These are phyloP conservation scores for Cheirogaleus major DNA, from an alignment of 2,797 vertebrate species.

Conservation along the genomic window DNA sequence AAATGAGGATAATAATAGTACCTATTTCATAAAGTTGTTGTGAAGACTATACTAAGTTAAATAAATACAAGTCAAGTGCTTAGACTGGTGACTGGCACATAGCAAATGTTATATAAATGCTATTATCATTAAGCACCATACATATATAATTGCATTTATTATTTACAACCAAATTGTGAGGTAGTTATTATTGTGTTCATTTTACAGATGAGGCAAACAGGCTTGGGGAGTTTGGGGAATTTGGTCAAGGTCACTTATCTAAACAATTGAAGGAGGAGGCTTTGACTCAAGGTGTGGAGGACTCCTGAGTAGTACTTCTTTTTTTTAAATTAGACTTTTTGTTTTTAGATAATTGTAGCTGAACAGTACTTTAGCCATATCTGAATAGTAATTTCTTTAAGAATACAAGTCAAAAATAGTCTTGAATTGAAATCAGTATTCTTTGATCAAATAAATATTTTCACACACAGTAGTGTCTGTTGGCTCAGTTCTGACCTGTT, in stretches of 20 bases:
- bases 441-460: background rate
- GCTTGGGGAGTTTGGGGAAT: constrained; percentile 46
- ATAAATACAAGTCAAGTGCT: constrained; percentile 40
- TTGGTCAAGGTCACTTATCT: constrained; percentile 39
- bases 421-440: background rate
- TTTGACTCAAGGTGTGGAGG: background rate
- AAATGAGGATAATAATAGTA: constrained; percentile 14
- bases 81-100: background rate
- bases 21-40: background rate
- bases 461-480: background rate
- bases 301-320: background rate
- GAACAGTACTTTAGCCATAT: background rate
- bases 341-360: background rate
- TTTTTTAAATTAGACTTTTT: background rate
- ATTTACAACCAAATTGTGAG: constrained; percentile 50
- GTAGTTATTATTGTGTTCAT: constrained; percentile 55
- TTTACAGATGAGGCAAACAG: constrained; percentile 57
- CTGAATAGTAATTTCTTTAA: background rate
- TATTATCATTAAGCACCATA: constrained; percentile 16
- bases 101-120: constrained; percentile 47
- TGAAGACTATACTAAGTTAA: background rate
- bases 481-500: background rate
- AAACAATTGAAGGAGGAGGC: constrained; percentile 24
- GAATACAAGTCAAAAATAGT: background rate
- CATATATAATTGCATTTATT: constrained; percentile 49